Evolutionary conservation across 2,113 vertebrate genomes (phyloP).

Genomic region (Heterochromis multidens): DNA sequence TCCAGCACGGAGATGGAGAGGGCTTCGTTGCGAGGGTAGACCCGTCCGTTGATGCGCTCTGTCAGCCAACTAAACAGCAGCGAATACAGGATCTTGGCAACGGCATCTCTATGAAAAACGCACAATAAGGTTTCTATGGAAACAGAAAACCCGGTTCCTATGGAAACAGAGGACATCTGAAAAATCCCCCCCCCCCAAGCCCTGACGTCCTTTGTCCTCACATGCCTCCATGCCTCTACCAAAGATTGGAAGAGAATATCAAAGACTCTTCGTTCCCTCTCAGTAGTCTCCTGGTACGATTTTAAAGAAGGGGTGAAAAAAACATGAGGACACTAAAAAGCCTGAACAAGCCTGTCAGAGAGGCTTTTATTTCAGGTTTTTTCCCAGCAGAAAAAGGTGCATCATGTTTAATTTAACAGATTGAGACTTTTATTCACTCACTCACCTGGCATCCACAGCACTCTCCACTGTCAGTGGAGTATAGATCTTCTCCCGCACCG

Average conservation of each 20-base stretch:
- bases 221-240: conserved; percentile 56
- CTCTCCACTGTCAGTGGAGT: conserved; percentile 93
- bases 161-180: conserved; percentile 73
- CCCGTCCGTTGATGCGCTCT: conserved; percentile 87
- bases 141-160: conserved; percentile 67
- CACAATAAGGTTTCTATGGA: conserved; percentile 70
- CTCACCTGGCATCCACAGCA: conserved; percentile 94
- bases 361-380: neutral
- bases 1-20: conserved; percentile 93
- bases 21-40: conserved; percentile 86
- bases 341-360: conserved; percentile 1
- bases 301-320: neutral
- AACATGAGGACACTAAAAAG: neutral
- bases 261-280: conserved; percentile 28
- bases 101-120: conserved; percentile 86
- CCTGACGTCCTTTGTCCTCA: conserved; percentile 64
- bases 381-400: neutral
- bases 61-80: conserved; percentile 95
- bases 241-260: conserved; percentile 50
- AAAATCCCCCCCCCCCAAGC: conserved; percentile 45
- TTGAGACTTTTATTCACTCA: neutral
- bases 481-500: conserved; percentile 91
- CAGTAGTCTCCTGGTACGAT: neutral
- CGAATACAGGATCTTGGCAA: conserved; percentile 97
- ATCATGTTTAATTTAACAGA: conserved; percentile 1